phyloP scores from a whole-genome alignment of 2,888 invertebrate genomes.

The Hofmannophila pseudospretella region DNA sequence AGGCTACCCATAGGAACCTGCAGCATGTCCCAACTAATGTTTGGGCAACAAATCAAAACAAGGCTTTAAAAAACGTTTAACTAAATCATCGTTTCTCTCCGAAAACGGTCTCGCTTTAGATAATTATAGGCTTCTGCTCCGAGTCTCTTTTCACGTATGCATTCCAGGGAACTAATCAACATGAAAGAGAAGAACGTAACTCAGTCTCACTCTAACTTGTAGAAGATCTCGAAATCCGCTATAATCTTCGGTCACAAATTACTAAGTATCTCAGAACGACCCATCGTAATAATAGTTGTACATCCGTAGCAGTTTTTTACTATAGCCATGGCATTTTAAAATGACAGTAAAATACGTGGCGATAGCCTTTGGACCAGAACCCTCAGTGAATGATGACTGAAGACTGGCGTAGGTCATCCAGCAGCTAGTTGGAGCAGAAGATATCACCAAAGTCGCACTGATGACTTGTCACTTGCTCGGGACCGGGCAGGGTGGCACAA shows the following conservation, averaged over 20 bases:
- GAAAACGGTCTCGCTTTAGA: slow-evolving; percentile 67
- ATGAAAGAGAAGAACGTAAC: slow-evolving; percentile 19
- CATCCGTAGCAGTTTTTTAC: too few relatives aligned
- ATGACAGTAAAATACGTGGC: too few relatives aligned
- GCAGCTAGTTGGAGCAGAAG: too few relatives aligned
- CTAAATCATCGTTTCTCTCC: slow-evolving; percentile 69
- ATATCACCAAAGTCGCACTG: too few relatives aligned
- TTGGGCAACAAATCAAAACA: slow-evolving; percentile 70
- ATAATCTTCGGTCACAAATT: neutral
- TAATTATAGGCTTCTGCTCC: slow-evolving; percentile 66
- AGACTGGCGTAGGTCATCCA: too few relatives aligned
- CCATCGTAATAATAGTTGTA: too few relatives aligned
- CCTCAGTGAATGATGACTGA: too few relatives aligned
- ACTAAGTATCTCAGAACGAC: too few relatives aligned
- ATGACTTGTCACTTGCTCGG: too few relatives aligned
- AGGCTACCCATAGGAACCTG: neutral
- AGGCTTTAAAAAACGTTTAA: slow-evolving; percentile 67
- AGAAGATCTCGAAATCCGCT: neutral
- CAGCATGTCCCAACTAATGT: slow-evolving; percentile 42
- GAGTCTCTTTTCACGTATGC: slow-evolving; percentile 37
- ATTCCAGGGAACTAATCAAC: slow-evolving; percentile 58
- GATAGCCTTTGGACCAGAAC: too few relatives aligned
- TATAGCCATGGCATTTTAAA: too few relatives aligned
- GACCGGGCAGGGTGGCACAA: too few relatives aligned
- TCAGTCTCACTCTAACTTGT: neutral